A percentile compares a stretch with the other conserved stretches of the same genome.
Evolutionary conservation across 2,888 invertebrate species (phyloP).

Genomic region (Limnephilus lunatus): DNA sequence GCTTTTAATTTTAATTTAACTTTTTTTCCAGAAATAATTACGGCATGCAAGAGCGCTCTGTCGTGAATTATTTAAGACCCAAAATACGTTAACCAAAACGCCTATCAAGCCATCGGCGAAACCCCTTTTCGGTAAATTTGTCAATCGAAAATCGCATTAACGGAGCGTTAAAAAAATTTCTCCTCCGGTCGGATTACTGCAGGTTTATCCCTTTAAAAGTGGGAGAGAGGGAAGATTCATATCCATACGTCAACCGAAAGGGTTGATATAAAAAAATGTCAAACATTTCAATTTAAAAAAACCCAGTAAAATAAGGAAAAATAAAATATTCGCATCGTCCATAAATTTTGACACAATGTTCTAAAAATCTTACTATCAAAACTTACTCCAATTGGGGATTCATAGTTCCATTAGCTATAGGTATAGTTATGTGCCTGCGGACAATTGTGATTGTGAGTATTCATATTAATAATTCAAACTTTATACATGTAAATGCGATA

Average conservation of each 20-base stretch:
- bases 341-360: no score
- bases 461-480: no score
- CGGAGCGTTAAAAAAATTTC: conserved; percentile 40
- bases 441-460: no score
- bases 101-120: neutral
- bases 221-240: conserved; percentile 48
- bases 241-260: conserved; percentile 56
- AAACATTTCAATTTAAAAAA: neutral
- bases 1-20: neutral
- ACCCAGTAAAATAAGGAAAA: no score
- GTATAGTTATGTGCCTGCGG: no score
- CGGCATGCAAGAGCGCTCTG: neutral
- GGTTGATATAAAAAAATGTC: conserved; percentile 2
- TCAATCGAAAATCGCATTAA: conserved; percentile 39
- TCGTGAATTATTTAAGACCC: neutral
- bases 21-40: neutral
- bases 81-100: conserved; percentile 4
- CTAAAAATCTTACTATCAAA: no score
- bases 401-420: no score
- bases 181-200: conserved; percentile 48
- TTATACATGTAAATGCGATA: no score
- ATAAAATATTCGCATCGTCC: no score
- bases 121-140: conserved; percentile 13
- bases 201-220: conserved; percentile 53
- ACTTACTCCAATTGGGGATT: no score